These are phyloP conservation scores for Notiomystis cincta DNA, from an alignment of 2,113 vertebrate genomes.

Conservation along the genomic window DNA sequence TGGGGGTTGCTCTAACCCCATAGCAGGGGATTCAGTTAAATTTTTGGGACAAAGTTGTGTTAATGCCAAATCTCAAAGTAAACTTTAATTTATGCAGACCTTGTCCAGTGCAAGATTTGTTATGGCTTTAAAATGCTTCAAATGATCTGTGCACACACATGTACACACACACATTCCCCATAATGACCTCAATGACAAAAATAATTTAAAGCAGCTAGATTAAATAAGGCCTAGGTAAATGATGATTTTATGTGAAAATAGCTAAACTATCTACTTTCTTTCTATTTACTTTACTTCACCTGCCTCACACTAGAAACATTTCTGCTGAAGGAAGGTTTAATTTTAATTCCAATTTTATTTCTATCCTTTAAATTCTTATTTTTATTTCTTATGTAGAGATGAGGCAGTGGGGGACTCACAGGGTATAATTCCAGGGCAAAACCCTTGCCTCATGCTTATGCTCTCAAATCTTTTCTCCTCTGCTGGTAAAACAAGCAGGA, in stretches of 20 bases:
- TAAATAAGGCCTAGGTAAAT: not conserved
- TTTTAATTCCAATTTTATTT: not conserved
- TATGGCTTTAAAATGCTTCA: not conserved
- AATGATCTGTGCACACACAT: accelerated
- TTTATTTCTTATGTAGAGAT: not conserved
- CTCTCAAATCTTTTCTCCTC: conserved; percentile 62
- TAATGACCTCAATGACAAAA: not conserved
- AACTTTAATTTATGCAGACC: not conserved
- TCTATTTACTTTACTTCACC: not conserved
- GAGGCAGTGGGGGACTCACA: not conserved
- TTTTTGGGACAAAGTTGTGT: not conserved
- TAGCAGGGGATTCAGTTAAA: not conserved
- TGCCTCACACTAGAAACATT: not conserved
- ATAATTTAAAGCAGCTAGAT: not conserved
- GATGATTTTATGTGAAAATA: not conserved
- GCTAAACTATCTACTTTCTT: not conserved
- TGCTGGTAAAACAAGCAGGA: conserved; percentile 72
- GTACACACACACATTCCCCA: not conserved
- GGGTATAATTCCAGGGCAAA: conserved; percentile 49
- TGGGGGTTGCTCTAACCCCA: not conserved
- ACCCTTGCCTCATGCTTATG: not conserved
- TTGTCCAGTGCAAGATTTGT: not conserved
- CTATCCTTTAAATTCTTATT: not conserved
- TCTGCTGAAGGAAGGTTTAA: not conserved
- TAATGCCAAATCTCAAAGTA: not conserved